Base-by-base conservation (phyloP, 1,140 invertebrate genomes). In the Drosophila lacertosa region DNA sequence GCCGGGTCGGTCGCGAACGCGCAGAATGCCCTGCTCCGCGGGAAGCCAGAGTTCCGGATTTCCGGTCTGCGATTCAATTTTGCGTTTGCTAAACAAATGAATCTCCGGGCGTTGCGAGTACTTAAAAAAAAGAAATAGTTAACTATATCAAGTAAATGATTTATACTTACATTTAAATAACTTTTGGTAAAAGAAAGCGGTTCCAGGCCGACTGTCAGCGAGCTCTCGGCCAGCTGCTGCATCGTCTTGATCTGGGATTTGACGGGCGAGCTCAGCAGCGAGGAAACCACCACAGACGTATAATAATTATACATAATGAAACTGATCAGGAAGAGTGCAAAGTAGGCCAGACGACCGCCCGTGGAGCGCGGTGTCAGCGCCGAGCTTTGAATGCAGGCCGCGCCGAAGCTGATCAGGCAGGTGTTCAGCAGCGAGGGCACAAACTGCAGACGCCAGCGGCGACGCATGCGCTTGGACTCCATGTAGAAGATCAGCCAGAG, bases 281-380 rank as follows among this genome's bases (percentile, higher is more conserved):
- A 89, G 4, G 90, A 89, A 0, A 91, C 89, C 33, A 91, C 79
- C 11, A 90, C 74, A 18, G 90, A 91, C 0, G 90, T 91, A 32
- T 91, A 91, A 66, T 91, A 91, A 47, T 91, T 91, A 33, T 91
- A 90, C 68, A 91, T 84, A 4, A 91, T 78, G 13, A 91, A 91
- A n/a, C 81, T 80, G n/a, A 76, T 67, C 3, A 90, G 37, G 3
- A 81, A 75, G 0, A 91, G 57, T 9, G 74, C 50, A n/a, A 91
- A 75, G 45, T 78, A 90, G 2, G 70, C 75, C 4, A 89, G 32
- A 1, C 90, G 60, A 4, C 90, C 90, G 0, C 90, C 90, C 0
- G 47, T 57, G 4, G 89, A 90, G 4, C 64, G 69, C 0, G 90
- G 90, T 18, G 81, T 72, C 9, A 91, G 18, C 0, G 58, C 44